Percentiles rank a stretch among this genome's conserved stretches.
phyloP scores from a whole-genome alignment of 1,140 invertebrate species.

The Reticulitermes speratus region DNA sequence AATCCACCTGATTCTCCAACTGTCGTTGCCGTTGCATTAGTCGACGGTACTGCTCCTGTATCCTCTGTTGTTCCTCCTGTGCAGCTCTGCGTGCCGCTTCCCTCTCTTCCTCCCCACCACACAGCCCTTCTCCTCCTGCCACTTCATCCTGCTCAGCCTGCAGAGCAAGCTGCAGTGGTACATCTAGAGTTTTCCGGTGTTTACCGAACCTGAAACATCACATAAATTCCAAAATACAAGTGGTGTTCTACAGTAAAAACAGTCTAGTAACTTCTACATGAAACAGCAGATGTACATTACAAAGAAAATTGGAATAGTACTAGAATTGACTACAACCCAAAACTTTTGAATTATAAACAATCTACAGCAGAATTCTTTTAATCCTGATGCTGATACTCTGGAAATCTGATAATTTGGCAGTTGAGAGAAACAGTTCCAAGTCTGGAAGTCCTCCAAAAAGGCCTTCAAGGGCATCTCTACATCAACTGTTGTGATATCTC shows the following conservation, averaged over 20 bases:
- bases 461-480: no score
- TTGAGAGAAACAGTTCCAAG: no score
- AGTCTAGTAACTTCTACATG: not conserved
- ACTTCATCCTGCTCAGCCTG: constrained; percentile 44
- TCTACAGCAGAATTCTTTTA: no score
- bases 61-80: constrained; percentile 45
- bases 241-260: not conserved
- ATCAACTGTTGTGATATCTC: no score
- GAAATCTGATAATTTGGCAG: no score
- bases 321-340: no score
- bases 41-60: constrained; percentile 51
- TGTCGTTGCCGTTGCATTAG: constrained; percentile 37
- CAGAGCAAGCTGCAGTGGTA: constrained; percentile 46
- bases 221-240: no score
- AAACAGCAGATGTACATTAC: no score
- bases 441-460: no score
- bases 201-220: constrained; percentile 63
- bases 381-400: no score
- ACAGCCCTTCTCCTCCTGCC: constrained; percentile 32
- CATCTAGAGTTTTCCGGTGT: constrained; percentile 64
- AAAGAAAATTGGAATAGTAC: no score
- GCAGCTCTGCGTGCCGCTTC: constrained; percentile 44
- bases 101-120: constrained; percentile 39
- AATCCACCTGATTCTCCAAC: constrained; percentile 35
- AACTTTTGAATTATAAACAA: no score